Evolutionary conservation across 2,888 invertebrate genomes (phyloP), one percentile per base, ranked within the genome.

Genomic region (Carabus problematicus): DNA sequence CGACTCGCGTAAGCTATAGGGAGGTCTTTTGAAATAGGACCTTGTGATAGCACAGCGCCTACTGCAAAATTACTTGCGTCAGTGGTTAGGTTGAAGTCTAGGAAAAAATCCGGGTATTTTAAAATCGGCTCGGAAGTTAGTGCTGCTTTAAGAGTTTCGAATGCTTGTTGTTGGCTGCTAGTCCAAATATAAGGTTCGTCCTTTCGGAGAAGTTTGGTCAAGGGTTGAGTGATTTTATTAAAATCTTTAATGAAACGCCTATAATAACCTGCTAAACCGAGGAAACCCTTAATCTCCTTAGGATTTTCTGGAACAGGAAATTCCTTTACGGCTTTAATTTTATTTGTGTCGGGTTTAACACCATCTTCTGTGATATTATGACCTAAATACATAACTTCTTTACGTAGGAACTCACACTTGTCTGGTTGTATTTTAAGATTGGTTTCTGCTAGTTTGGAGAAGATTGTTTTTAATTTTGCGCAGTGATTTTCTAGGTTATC

Each of bases 141-240:
- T 12, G 18, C 43, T 11, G 70, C 16, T 52, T 73, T 77, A 1
- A 80, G 79, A 64, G 78, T 78, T 63, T 80, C 78, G 14, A 81
- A 82, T 71, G 82, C 82, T 64, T 80, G 80, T 1, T 78, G 75
- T 4, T 77, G 41, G 59, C 64, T 29, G 19, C 12, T 19, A n/a
- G 39, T 58, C 66, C n/a, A 19, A 52, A 6, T 70, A 29, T 64
- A 68, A 12, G 19, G 11, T 42, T 19, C 45, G 14, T 58, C 40
- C 55, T 70, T 75, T 59, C 58, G 71, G 49, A 70, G 55, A 47
- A 64, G 52, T 7, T 72, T 55, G 1, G 74, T 75, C 7, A 77
- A 29, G 0, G 75, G 75, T 59, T 71, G 70, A 0, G 75, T 72
- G 8, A 74, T 72, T 40, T 70, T 58, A 3, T 74, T 70, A 49